A percentile compares a stretch with the other conserved stretches of the same genome.
These are phyloP conservation scores for Thaleichthys pacificus DNA, from an alignment of 2,797 vertebrate genomes.

Conservation along the genomic window DNA sequence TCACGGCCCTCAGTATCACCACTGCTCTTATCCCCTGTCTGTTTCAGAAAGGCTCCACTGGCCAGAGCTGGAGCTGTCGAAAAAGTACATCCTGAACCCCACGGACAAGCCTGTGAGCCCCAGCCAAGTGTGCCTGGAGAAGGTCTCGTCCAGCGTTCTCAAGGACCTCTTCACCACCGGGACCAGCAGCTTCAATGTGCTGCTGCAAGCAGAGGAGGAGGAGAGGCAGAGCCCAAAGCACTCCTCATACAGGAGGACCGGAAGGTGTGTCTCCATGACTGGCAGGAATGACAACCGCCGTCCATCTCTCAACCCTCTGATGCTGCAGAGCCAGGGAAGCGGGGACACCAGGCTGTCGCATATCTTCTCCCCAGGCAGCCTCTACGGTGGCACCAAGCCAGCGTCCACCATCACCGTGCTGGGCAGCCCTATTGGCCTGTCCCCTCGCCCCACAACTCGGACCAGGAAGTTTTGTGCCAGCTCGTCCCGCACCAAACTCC, in stretches of 20 bases:
- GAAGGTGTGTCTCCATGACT: conserved; percentile 38
- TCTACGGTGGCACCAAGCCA: conserved; percentile 53
- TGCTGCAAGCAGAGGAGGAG: conserved; percentile 81
- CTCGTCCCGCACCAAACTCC: conserved; percentile 64
- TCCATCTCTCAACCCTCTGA: conserved; percentile 31
- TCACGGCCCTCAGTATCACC: conserved; percentile 6
- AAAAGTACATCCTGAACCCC: conserved; percentile 79
- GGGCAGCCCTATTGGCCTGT: conserved; percentile 67
- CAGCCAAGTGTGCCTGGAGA: conserved; percentile 72
- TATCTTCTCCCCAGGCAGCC: conserved; percentile 46
- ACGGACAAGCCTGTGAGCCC: conserved; percentile 65
- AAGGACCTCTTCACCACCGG: conserved; percentile 83
- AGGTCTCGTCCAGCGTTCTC: conserved; percentile 72
- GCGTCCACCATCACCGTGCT: conserved; percentile 60
- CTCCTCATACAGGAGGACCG: conserved; percentile 38
- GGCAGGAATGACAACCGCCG: conserved; percentile 46
- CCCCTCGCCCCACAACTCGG: conserved; percentile 57
- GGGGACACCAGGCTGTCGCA: conserved; percentile 58
- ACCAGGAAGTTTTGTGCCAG: conserved; percentile 47
- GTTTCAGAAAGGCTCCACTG: conserved; percentile 87
- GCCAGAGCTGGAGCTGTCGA: conserved; percentile 86
- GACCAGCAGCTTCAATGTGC: conserved; percentile 84
- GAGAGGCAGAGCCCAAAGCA: conserved; percentile 73
- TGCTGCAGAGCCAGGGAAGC: conserved; percentile 48
- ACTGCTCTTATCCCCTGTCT: conserved; percentile 2